Evolutionary conservation across 2,888 invertebrate genomes (phyloP), one percentile per base, ranked within the genome.

Genomic region (Agonopterix arenella): DNA sequence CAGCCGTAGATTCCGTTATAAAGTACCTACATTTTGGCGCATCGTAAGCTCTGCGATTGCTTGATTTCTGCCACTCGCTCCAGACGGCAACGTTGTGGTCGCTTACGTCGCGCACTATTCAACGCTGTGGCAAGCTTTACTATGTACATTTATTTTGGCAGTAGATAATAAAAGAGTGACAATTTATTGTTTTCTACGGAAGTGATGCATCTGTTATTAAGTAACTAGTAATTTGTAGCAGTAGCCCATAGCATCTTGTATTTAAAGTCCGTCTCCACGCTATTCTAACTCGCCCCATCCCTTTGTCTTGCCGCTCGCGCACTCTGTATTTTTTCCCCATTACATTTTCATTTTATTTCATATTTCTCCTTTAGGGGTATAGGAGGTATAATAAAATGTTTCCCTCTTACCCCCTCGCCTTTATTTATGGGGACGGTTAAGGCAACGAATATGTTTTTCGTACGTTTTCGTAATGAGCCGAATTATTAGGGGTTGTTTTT

Each of bases 301-400:
- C 82, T 88, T 86, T 86, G 89, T 89, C 89, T 89, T 89, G 78
- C 80, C 72, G 64, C 65, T 66, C 64, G 67, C 43, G 43, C 74
- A 67, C 75, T 73, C 73, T 74, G 84, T 88, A 89, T 89, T 89
- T 89, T 88, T 89, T 89, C 81, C 84, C 85, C 84, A 88, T 89
- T 88, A 88, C 83, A 81, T 88, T 89, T 89, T 85, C 89, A 89
- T 88, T 89, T 89, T 89, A 88, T 88, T 86, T 86, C 88, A 89
- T 86, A 86, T 88, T 88, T 80, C 86, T 84, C 88, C 84, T 83
- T 80, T 70, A 63, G 75, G 79, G 75, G 62, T 59, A 53, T 67
- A 65, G 64, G 70, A 61, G 72, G 80, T 77, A 81, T 86, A 85
- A 88, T 86, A 88, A 84, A 86, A 84, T 77, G 85, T 85, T 88